Conservation (phyloP, 2,113 vertebrate genomes). For the Bos javanicus region DNA sequence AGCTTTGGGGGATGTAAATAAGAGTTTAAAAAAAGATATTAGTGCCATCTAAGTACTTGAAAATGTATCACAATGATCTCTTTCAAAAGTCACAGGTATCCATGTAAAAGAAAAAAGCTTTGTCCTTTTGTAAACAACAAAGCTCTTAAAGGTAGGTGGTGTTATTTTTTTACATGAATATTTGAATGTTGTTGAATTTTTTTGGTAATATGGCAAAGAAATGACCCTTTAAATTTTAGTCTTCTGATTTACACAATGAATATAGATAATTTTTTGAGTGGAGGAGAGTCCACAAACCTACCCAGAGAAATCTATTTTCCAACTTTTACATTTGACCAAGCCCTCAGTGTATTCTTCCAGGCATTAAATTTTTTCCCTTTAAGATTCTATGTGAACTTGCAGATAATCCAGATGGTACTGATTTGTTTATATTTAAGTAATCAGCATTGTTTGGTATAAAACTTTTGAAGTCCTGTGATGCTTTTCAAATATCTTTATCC, state of each 20-base stretch:
- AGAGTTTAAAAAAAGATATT: neutral
- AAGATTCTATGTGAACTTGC: conserved; percentile 26
- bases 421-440: conserved; percentile 50
- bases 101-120: neutral
- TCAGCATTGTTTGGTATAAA: conserved; percentile 39
- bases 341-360: neutral
- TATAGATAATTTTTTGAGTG: neutral
- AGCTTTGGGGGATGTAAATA: neutral
- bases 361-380: neutral
- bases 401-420: conserved; percentile 37
- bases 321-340: neutral
- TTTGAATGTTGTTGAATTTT: neutral
- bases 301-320: neutral
- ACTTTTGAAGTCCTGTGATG: conserved; percentile 2
- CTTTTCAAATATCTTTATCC: conserved; percentile 48
- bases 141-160: neutral
- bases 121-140: neutral
- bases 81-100: conserved; percentile 12
- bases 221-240: neutral
- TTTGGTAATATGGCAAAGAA: neutral
- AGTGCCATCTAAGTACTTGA: neutral
- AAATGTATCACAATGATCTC: neutral
- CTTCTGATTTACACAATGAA: neutral
- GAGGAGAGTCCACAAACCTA: neutral
- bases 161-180: neutral